Base-by-base conservation (phyloP, 1,140 invertebrate species). In the Oedothorax gibbosus region DNA sequence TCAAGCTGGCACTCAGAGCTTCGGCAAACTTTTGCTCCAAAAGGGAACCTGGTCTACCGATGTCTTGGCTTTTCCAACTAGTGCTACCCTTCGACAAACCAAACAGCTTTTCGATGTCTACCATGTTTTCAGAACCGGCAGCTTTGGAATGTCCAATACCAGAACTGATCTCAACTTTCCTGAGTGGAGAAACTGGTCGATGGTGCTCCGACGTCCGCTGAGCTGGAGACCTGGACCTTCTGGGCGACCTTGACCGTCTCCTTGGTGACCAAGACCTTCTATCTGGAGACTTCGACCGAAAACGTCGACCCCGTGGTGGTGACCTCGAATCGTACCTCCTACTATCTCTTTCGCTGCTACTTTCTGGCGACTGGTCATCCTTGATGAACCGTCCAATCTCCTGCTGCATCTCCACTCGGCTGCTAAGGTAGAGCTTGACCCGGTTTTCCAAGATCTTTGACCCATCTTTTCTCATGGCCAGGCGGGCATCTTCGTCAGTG, bases 401-500 rank as follows among this genome's bases (percentile, higher is more conserved):
- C 88, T 96, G 96, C 90, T 98, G 96, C 97, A 99, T 99, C 91
- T 99, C 97, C 12, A 95, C 95, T 7, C 97, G 94, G 7, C 96
- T 98, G 88, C 96, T 98, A n/a, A 99, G 92, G 85, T 96, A 92
- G 60, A 99, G 91, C 88, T 95, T 96, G 56, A 99, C 94, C 89
- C 95, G 94, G 81, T 95, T 93, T 87, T 95, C 95, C 90, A 97
- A 97, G 57, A 99, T 94, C 87, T 94, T 94, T 6, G 94, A 94
- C 60, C 96, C 94, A 89, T 96, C 95, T 68, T 94, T 92, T 89
- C 95, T 94, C 96, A 99, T 99, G 4, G 96, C 98, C 91, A 97
- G 94, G 0, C 97, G 93, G 7, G 98, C 98, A 91, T 99, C 98
- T 91, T 99, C 98, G 90, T 99, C 98, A 65, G 96, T 97, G 89